phyloP scores from a whole-genome alignment of 2,888 invertebrate species.

The Leucophenga maculata region DNA sequence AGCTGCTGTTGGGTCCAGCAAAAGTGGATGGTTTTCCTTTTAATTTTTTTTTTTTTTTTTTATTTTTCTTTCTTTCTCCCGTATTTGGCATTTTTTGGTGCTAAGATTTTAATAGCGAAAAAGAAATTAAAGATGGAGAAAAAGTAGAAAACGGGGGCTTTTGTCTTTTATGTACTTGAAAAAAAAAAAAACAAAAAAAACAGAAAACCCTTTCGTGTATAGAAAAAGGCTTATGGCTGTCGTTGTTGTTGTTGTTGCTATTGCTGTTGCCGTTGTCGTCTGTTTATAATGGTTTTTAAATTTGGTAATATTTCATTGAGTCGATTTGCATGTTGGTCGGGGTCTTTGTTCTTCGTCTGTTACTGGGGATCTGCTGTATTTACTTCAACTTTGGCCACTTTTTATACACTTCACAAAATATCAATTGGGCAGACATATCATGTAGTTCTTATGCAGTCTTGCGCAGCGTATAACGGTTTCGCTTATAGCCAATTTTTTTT shows the following conservation, averaged over 20 bases:
- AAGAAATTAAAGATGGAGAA: neutral
- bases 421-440: no score
- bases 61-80: conserved; percentile 27
- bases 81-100: conserved; percentile 36
- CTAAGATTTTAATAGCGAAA: conserved; percentile 40
- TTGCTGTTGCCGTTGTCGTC: conserved; percentile 42
- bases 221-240: neutral
- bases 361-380: neutral
- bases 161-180: no score
- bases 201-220: no score
- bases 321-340: conserved; percentile 42
- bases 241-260: neutral
- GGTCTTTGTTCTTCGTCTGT: neutral
- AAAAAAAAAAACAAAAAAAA: no score
- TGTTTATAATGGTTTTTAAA: conserved; percentile 62
- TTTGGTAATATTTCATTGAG: conserved; percentile 56
- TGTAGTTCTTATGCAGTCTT: no score
- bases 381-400: conserved; percentile 1
- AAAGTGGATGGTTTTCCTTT: conserved; percentile 53
- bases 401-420: no score
- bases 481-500: neutral
- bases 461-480: no score
- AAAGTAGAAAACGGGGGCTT: neutral
- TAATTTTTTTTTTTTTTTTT: conserved; percentile 20
- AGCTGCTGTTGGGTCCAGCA: conserved; percentile 31